Percentiles rank a stretch among this genome's conserved stretches.
These are phyloP conservation scores for Heliconius sara DNA, from an alignment of 2,888 invertebrate species.

Conservation along the genomic window DNA sequence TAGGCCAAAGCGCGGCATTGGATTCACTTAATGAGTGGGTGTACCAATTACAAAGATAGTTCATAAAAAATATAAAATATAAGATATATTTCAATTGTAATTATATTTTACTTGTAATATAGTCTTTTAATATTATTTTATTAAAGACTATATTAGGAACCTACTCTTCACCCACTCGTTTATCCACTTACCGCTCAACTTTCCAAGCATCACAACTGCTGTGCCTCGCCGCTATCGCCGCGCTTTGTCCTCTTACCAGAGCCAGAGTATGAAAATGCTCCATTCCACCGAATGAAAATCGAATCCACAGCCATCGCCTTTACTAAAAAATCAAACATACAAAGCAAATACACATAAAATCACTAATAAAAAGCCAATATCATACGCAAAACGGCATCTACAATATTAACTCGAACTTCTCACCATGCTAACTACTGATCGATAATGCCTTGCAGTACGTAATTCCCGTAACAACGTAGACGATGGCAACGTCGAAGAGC, in stretches of 20 bases:
- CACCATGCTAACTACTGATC: slow-evolving; percentile 32
- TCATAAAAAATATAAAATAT: too few species aligned
- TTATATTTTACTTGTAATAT: too few species aligned
- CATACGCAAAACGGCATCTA: background rate
- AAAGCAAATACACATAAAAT: background rate
- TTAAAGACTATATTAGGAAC: too few species aligned
- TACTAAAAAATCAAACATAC: background rate
- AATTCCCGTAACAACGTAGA: slow-evolving; percentile 44
- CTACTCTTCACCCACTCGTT: too few species aligned
- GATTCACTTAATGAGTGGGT: background rate
- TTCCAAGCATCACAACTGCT: too few species aligned
- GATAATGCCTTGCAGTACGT: slow-evolving; percentile 43
- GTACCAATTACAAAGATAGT: background rate
- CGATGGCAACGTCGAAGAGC: slow-evolving; percentile 37
- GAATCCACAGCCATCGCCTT: background rate
- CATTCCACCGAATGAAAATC: background rate
- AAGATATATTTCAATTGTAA: too few species aligned
- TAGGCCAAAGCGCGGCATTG: background rate
- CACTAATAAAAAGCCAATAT: background rate
- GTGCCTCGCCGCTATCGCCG: background rate
- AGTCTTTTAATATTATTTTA: too few species aligned
- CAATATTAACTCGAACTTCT: slow-evolving; percentile 29
- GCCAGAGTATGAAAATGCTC: background rate
- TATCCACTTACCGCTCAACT: too few species aligned
- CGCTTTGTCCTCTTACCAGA: background rate